Evolutionary conservation across 1,140 invertebrate species (phyloP).

Genomic region (Macrotrachela quadricornifera): DNA sequence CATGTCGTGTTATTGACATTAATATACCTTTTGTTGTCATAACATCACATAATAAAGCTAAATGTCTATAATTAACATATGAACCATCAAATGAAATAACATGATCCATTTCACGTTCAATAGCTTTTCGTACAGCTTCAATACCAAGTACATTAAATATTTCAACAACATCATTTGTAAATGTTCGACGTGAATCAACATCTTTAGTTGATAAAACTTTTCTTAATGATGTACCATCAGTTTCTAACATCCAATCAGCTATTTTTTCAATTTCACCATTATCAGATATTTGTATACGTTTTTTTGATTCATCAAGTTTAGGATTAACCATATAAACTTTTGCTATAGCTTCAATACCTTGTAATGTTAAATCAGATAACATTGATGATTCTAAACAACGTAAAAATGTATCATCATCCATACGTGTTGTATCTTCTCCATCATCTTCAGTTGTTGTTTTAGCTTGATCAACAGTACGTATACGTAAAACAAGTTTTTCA

Average conservation of each 20-base stretch:
- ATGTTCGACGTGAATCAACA: conserved; percentile 84
- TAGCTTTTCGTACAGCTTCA: conserved; percentile 93
- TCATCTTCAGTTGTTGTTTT: conserved; percentile 58
- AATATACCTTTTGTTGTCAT: conserved; percentile 99
- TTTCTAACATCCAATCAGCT: conserved; percentile 97
- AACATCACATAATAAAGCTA: conserved; percentile 93
- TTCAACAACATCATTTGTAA: conserved; percentile 98
- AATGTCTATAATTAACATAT: conserved; percentile 97
- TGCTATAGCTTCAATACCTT: conserved; percentile 44
- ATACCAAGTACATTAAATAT: conserved; percentile 93
- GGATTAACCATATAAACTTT: conserved; percentile 97
- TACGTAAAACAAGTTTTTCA: conserved; percentile 85
- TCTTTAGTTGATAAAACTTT: conserved; percentile 85
- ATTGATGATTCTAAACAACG: conserved; percentile 95
- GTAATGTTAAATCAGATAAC: conserved; percentile 92
- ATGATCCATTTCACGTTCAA: conserved; percentile 98
- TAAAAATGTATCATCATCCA: conserved; percentile 98
- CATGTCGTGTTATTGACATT: conserved; percentile 99
- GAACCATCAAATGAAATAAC: conserved; percentile 97
- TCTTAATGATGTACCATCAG: conserved; percentile 93
- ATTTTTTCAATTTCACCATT: conserved; percentile 94
- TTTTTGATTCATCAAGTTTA: conserved; percentile 66
- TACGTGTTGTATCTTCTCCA: conserved; percentile 79
- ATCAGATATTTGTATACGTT: conserved; percentile 83
- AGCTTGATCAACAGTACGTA: conserved; percentile 93